These are phyloP conservation scores for Apogon talboti DNA, from an alignment of 2,797 vertebrate species.

Conservation along the genomic window DNA sequence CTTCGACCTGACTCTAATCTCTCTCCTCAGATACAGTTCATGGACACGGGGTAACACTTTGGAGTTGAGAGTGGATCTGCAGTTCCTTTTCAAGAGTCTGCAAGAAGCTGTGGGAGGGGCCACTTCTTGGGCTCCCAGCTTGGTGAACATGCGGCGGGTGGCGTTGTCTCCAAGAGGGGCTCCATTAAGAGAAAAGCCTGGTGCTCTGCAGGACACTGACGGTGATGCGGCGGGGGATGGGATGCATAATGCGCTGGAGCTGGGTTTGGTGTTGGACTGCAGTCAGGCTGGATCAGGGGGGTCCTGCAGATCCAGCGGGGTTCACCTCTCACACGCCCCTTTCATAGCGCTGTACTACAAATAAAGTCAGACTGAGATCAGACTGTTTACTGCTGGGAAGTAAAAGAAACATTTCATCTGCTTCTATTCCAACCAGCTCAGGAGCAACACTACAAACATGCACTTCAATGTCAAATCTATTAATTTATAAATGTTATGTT, in stretches of 20 bases:
- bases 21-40: conserved; percentile 71
- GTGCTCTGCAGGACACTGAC: conserved; percentile 58
- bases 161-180: conserved; percentile 50
- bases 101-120: conserved; percentile 66
- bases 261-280: conserved; percentile 81
- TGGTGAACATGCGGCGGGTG: conserved; percentile 65
- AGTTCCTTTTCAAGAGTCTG: conserved; percentile 80
- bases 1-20: conserved; percentile 6
- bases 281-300: conserved; percentile 58
- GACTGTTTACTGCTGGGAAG: conserved; percentile 3
- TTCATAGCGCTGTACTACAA: conserved; percentile 83
- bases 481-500: conserved; percentile 81
- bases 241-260: conserved; percentile 48
- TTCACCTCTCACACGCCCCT: conserved; percentile 79
- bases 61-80: conserved; percentile 83
- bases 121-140: conserved; percentile 38
- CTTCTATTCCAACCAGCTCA: conserved; percentile 13
- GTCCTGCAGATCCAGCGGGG: conserved; percentile 69
- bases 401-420: conserved; percentile 10
- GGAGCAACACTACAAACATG: conserved; percentile 52
- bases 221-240: conserved; percentile 54
- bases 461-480: conserved; percentile 81
- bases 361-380: conserved; percentile 46
- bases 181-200: conserved; percentile 24
- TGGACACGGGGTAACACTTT: conserved; percentile 56